phyloP scores from a whole-genome alignment of 2,888 invertebrate genomes.

The Nemurella pictetii region DNA sequence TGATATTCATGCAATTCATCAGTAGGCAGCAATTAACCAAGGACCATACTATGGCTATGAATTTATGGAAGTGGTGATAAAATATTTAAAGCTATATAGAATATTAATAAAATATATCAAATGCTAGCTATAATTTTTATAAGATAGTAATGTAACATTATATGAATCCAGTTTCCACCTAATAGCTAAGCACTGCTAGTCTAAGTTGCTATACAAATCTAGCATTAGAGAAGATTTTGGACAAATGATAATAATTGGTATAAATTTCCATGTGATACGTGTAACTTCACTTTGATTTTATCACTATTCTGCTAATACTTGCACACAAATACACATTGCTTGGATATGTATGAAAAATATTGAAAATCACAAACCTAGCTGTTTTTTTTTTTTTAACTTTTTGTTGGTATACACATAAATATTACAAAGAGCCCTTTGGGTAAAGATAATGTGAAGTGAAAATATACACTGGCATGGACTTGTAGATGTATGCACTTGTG shows the following conservation, averaged over 20 bases:
- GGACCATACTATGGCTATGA: too few relatives aligned
- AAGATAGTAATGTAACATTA: not conserved
- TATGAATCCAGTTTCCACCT: not conserved
- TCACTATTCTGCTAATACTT: not conserved
- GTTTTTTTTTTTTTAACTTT: not conserved
- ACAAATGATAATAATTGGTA: too few relatives aligned
- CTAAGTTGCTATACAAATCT: not conserved
- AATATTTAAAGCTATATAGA: not conserved
- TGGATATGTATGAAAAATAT: slow-evolving; percentile 9
- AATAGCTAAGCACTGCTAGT: not conserved
- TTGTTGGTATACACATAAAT: not conserved
- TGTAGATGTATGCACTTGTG: not conserved
- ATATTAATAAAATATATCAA: not conserved
- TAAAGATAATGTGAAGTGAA: not conserved
- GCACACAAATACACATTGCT: not conserved
- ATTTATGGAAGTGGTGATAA: not conserved
- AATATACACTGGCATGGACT: not conserved
- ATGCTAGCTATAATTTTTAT: not conserved
- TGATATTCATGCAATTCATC: too few relatives aligned
- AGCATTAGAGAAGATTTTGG: too few relatives aligned
- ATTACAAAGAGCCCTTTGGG: not conserved
- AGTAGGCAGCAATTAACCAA: too few relatives aligned
- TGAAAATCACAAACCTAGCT: slow-evolving; percentile 2
- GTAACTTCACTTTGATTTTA: not conserved
- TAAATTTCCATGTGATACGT: too few relatives aligned